Conservation (phyloP, 2,888 invertebrate species). For the Mesochorus sp. region DNA sequence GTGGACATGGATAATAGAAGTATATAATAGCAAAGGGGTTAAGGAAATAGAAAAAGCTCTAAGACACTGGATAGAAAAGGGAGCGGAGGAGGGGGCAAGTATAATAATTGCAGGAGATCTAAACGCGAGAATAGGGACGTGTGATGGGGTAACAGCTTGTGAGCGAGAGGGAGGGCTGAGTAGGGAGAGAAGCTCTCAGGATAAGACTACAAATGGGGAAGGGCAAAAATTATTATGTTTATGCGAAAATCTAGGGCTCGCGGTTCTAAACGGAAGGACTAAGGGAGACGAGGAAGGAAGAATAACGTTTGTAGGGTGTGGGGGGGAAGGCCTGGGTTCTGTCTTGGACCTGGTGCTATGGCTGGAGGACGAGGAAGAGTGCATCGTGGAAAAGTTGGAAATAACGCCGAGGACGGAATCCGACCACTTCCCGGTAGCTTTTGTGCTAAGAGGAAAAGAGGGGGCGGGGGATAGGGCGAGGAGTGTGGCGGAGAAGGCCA, state of each 20-base stretch:
- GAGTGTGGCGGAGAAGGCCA: background rate
- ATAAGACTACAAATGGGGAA: background rate
- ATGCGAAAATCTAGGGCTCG: background rate
- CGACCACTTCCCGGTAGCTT: constrained; percentile 17
- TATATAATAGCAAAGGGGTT: constrained; percentile 5
- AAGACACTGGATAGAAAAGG: background rate
- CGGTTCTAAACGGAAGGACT: background rate
- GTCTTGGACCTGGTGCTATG: constrained; percentile 6
- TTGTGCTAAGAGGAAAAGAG: background rate
- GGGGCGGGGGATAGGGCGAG: background rate
- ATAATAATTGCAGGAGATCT: background rate
- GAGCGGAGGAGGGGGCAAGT: background rate
- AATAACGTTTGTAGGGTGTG: background rate
- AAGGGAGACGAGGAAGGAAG: constrained; percentile 11
- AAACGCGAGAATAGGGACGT: background rate
- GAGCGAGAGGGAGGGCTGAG: background rate
- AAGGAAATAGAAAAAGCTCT: background rate
- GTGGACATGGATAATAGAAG: constrained; percentile 1
- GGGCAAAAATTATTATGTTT: background rate
- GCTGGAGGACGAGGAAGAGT: background rate
- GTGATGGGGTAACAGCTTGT: background rate
- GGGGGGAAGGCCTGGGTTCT: background rate
- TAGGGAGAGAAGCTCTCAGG: background rate
- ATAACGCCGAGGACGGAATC: too few relatives aligned
- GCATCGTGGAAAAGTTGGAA: background rate